Conservation (phyloP, 2,797 vertebrate species). For the Danio tinwini region DNA sequence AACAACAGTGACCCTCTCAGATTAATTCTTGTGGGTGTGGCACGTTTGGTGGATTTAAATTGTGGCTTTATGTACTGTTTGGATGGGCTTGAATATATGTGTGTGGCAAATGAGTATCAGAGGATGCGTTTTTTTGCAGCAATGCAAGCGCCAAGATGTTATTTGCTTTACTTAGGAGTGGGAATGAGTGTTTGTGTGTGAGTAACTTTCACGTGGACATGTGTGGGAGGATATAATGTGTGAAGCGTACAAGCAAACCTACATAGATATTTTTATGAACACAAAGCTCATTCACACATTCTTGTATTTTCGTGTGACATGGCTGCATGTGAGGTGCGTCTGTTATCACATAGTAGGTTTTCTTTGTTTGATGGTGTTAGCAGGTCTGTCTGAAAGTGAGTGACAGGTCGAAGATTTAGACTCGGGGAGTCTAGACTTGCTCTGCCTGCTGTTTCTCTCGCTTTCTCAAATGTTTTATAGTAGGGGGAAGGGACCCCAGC, state of each 20-base stretch:
- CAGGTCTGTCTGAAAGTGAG: conserved; percentile 69
- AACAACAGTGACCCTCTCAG: conserved; percentile 49
- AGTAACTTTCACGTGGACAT: conserved; percentile 21
- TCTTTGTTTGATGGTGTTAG: conserved; percentile 34
- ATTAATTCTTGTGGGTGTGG: conserved; percentile 41
- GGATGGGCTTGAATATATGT: conserved; percentile 13
- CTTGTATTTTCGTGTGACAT: background rate
- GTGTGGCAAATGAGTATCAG: conserved; percentile 47
- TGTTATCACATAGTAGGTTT: background rate
- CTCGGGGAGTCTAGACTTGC: conserved; percentile 75
- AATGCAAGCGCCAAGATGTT: conserved; percentile 13
- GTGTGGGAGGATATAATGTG: conserved; percentile 13
- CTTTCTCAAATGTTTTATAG: conserved; percentile 46
- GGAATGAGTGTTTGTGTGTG: conserved; percentile 12
- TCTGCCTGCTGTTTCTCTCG: conserved; percentile 66
- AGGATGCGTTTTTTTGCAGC: conserved; percentile 26
- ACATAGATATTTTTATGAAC: conserved; percentile 1
- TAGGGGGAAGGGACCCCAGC: conserved; percentile 54
- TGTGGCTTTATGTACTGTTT: conserved; percentile 30
- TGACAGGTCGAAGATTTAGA: conserved; percentile 68
- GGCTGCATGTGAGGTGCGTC: background rate
- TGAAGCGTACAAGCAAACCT: conserved; percentile 19
- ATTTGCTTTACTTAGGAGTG: conserved; percentile 35
- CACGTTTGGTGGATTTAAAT: conserved; percentile 40
- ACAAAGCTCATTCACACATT: conserved; percentile 6